Percentiles rank a stretch among this genome's conserved stretches.
Conservation (phyloP, 2,113 vertebrate species). For the Panthera uncia region DNA sequence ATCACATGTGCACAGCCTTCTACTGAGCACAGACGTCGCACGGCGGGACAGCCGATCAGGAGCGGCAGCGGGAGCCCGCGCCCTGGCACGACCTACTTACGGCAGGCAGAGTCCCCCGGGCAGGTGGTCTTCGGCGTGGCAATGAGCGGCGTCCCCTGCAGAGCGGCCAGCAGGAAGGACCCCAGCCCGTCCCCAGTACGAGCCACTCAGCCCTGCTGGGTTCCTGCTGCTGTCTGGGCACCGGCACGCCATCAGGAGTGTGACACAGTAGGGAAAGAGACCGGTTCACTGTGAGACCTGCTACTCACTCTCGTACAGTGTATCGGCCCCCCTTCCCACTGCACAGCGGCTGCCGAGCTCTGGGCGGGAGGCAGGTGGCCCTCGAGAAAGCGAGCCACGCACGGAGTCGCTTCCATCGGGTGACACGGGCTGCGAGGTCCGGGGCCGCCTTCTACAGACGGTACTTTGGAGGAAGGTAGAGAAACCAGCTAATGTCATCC, state of each 20-base stretch:
- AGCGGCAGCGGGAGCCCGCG: not conserved
- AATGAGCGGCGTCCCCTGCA: not conserved
- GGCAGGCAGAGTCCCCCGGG: conserved; percentile 26
- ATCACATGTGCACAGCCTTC: not conserved
- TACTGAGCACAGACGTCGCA: not conserved
- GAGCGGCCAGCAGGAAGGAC: conserved; percentile 2
- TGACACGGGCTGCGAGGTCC: not conserved
- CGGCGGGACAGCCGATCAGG: not conserved
- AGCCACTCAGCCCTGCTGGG: not conserved
- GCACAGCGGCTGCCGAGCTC: conserved; percentile 67
- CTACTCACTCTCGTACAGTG: conserved; percentile 99
- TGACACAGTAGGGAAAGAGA: conserved; percentile 96
- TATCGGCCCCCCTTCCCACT: conserved; percentile 96
- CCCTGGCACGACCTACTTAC: conserved; percentile 33
- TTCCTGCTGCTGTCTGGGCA: not conserved
- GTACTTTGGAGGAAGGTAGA: not conserved
- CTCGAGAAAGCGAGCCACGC: not conserved
- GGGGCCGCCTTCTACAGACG: conserved; percentile 1
- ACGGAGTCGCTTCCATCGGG: not conserved
- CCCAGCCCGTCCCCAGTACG: not conserved
- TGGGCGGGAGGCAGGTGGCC: not conserved
- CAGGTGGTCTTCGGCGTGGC: conserved; percentile 48
- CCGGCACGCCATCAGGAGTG: conserved; percentile 61
- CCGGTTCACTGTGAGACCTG: conserved; percentile 99
- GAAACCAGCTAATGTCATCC: not conserved